Percentiles rank a stretch among this genome's conserved stretches.
phyloP scores from a whole-genome alignment of 2,888 invertebrate species.

The Cylloceria caligata region DNA sequence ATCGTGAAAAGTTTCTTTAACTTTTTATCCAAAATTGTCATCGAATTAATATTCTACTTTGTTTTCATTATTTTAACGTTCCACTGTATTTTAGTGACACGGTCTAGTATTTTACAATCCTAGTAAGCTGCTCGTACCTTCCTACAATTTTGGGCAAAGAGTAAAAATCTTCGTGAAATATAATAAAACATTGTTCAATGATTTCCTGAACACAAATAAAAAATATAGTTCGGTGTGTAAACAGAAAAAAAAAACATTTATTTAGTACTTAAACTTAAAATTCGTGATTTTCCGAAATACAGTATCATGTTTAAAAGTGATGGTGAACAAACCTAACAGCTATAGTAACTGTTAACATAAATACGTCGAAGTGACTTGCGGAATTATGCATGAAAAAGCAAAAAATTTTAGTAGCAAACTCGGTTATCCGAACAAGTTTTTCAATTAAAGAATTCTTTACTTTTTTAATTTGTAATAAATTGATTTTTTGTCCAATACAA shows the following conservation, averaged over 20 bases:
- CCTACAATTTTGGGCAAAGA: too few species aligned
- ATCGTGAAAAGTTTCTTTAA: background rate
- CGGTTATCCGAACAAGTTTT: background rate
- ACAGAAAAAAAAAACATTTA: too few species aligned
- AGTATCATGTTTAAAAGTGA: background rate
- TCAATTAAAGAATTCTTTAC: background rate
- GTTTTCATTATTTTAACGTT: background rate
- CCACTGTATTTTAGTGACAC: too few species aligned
- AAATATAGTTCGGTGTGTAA: too few species aligned
- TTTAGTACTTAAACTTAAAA: too few species aligned
- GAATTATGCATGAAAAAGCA: background rate
- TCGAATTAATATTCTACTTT: background rate
- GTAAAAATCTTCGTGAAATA: too few species aligned
- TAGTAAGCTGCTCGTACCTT: too few species aligned
- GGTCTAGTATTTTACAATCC: too few species aligned
- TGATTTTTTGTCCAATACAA: background rate
- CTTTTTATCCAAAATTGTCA: background rate
- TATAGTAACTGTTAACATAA: background rate
- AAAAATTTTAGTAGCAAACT: background rate
- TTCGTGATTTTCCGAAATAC: too few species aligned
- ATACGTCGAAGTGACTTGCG: background rate
- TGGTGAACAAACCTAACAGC: background rate
- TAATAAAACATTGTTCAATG: too few species aligned
- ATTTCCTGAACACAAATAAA: too few species aligned
- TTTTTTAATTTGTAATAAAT: background rate